These are phyloP conservation scores for Epinephelus malabaricus DNA, from an alignment of 2,797 vertebrate species.

Conservation along the genomic window DNA sequence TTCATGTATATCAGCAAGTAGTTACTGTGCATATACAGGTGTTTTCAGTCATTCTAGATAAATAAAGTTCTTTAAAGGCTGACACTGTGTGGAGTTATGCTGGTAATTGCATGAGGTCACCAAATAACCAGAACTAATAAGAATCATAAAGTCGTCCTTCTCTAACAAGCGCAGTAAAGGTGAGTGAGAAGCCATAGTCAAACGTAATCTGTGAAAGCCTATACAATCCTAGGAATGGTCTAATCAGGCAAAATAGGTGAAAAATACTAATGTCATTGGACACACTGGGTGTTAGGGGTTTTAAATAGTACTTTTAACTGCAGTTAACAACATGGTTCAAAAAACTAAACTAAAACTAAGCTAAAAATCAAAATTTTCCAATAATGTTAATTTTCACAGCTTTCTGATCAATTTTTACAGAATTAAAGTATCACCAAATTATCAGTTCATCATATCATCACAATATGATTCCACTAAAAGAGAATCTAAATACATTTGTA, in stretches of 20 bases:
- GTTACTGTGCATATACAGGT: conserved; percentile 9
- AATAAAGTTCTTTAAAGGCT: background rate
- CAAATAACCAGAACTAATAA: background rate
- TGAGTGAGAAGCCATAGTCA: background rate
- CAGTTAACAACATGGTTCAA: background rate
- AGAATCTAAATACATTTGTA: background rate
- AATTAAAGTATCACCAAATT: background rate
- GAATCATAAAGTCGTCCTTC: background rate
- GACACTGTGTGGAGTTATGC: background rate
- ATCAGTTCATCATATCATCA: background rate
- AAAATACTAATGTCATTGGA: background rate
- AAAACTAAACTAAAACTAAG: background rate
- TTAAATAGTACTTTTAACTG: background rate
- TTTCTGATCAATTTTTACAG: background rate
- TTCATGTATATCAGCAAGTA: conserved; percentile 6
- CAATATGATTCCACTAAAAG: background rate
- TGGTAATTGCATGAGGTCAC: background rate
- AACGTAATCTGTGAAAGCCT: background rate
- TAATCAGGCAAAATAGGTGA: background rate
- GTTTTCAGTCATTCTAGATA: conserved; percentile 14
- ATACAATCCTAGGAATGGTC: background rate
- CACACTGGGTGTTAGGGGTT: background rate
- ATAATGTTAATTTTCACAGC: background rate
- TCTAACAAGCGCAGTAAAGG: background rate
- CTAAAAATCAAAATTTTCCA: too few species aligned